These are phyloP conservation scores for Brienomyrus brachyistius DNA, from an alignment of 2,113 vertebrate species.

Conservation along the genomic window DNA sequence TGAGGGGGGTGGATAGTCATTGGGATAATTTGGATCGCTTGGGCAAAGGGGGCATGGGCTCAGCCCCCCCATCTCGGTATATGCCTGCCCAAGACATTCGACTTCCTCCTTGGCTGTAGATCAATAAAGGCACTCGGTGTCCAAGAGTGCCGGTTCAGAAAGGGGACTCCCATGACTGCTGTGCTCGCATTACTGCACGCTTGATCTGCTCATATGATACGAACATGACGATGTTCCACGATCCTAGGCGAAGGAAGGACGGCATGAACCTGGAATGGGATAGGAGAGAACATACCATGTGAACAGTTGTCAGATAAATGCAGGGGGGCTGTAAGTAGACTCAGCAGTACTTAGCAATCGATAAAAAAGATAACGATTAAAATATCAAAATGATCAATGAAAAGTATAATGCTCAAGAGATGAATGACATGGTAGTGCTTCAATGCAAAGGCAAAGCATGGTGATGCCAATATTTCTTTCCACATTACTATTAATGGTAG, in stretches of 20 bases:
- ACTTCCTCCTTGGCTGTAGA: not conserved
- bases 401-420: not conserved
- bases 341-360: not conserved
- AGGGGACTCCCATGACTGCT: conserved; percentile 63
- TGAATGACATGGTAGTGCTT: not conserved
- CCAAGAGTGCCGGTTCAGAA: conserved; percentile 41
- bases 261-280: conserved; percentile 71
- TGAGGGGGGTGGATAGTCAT: not conserved
- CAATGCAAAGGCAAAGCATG: not conserved
- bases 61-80: not conserved
- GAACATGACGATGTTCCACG: conserved; percentile 97
- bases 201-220: conserved; percentile 90
- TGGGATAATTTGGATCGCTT: not conserved
- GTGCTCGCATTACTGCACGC: conserved; percentile 55
- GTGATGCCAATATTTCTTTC: not conserved
- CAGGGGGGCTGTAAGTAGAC: not conserved
- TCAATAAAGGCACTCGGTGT: not conserved
- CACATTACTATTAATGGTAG: not conserved
- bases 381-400: not conserved
- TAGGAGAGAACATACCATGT: not conserved
- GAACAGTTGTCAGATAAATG: not conserved
- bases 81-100: not conserved
- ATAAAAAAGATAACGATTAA: not conserved
- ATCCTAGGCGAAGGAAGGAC: conserved; percentile 81
- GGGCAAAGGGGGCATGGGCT: not conserved